Base-by-base conservation (phyloP, 2,113 vertebrate species). In the Hirundichthys speculiger region DNA sequence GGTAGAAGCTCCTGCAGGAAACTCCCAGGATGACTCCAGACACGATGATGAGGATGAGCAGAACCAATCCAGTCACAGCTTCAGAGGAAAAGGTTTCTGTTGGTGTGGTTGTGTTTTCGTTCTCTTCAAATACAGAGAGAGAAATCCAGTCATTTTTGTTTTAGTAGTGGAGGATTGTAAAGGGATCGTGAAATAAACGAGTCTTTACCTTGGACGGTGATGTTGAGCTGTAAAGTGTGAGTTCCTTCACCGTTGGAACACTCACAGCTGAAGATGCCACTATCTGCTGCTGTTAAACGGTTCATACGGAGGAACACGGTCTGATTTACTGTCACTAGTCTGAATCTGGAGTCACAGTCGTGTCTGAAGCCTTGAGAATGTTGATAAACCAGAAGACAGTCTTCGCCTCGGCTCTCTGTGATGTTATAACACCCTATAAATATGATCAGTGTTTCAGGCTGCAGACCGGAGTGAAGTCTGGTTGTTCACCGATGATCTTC, bases 221-320 rank as follows among this genome's bases (percentile, higher is more conserved):
- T 9, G 30, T 24, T 55, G 3, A 55, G 41, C 0, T 47, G 1
- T 6, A 66, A 1, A 11, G 0, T 2, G 1, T 13, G 0, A 8
- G 5, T 4, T 53, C 13, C 59, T 0, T 0, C 2, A 1, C 0
- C 0, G 6, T 0, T 0, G 25, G 0, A 0, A 57, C 62, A 82
- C 4, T 41, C 0, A 49, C 82, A 85, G 13, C 2, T 51, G 69
- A 53, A 53, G 40, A 2, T 64, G 30, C 68, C 69, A 22, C 48
- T 69, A 4, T 82, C 72, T 20, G 6, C 64, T 41, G 69, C 12
- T 34, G 24, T 64, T 60, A 79, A 30, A 27, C 43, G 13, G 3
- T 18, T 61, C 57, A 85, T 34, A 1, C 54, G 30, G 0, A 85
- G 75, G 21, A 77, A 68, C 1, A 77, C 6, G 4, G 69, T 74